phyloP scores from a whole-genome alignment of 2,797 vertebrate genomes.

The Echiichthys vipera region DNA sequence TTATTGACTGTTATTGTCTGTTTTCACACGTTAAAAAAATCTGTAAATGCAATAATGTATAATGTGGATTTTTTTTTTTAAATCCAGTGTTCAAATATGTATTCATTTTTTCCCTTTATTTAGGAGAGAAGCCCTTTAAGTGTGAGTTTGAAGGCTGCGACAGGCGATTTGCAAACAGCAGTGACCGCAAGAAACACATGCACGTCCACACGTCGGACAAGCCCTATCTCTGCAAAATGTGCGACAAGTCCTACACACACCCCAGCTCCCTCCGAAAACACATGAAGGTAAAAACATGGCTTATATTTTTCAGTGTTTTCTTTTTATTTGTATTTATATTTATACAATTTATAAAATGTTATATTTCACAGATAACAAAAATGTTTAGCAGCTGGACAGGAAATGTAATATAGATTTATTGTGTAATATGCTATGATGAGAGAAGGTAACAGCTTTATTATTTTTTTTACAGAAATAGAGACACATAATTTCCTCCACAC shows the following conservation, averaged over 20 bases:
- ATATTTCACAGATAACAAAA: background rate
- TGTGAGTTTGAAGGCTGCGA: constrained; percentile 99
- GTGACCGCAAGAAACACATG: constrained; percentile 99
- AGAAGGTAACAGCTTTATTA: background rate
- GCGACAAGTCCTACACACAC: constrained; percentile 99
- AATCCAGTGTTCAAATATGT: background rate
- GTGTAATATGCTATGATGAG: background rate
- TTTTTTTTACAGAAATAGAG: constrained; percentile 22
- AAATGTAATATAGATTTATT: background rate
- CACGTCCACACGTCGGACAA: constrained; percentile 99
- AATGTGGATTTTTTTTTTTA: background rate
- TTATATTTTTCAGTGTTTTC: background rate
- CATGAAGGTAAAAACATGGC: constrained; percentile 93
- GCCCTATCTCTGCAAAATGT: constrained; percentile 99
- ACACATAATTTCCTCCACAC: constrained; percentile 53
- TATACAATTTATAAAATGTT: background rate
- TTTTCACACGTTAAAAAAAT: background rate
- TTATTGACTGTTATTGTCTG: background rate
- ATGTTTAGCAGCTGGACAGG: background rate
- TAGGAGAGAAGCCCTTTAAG: constrained; percentile 99
- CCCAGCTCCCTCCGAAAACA: constrained; percentile 99
- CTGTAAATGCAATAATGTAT: background rate
- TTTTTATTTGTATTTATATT: background rate
- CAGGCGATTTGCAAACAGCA: constrained; percentile 99
- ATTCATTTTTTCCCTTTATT: constrained; percentile 39